phyloP scores from a whole-genome alignment of 2,888 invertebrate genomes.

The Lottia gigantea region DNA sequence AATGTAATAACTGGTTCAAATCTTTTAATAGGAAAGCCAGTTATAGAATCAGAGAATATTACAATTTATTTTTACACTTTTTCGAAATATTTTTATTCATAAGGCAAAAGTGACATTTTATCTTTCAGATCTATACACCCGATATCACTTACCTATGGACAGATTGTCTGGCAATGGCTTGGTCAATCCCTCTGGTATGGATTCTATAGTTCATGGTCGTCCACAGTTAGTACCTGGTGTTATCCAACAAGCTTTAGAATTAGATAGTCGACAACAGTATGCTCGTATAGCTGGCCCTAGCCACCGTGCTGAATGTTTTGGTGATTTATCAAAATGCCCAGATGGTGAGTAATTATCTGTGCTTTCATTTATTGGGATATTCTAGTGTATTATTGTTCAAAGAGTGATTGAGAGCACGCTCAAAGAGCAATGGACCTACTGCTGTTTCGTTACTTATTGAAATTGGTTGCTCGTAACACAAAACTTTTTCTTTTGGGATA shows the following conservation, averaged over 20 bases:
- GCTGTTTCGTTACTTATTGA: not conserved
- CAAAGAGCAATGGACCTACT: not conserved
- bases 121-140: constrained; percentile 46
- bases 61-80: too few relatives aligned
- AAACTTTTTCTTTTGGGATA: too few relatives aligned
- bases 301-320: constrained; percentile 63
- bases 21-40: too few relatives aligned
- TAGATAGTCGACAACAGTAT: constrained; percentile 50
- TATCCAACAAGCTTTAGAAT: constrained; percentile 50
- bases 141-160: constrained; percentile 65
- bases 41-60: too few relatives aligned
- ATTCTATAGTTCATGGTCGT: constrained; percentile 49
- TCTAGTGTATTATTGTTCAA: too few relatives aligned
- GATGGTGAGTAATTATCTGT: constrained; percentile 58
- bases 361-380: too few relatives aligned
- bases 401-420: not conserved
- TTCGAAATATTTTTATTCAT: not conserved
- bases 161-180: constrained; percentile 38
- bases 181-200: constrained; percentile 63
- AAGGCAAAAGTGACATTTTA: constrained; percentile 9
- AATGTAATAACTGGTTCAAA: too few relatives aligned
- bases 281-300: constrained; percentile 59
- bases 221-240: constrained; percentile 51
- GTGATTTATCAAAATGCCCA: constrained; percentile 59
- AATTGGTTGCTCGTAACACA: not conserved